Conservation (phyloP, 1,140 invertebrate genomes). For the Drosophila virilis region DNA sequence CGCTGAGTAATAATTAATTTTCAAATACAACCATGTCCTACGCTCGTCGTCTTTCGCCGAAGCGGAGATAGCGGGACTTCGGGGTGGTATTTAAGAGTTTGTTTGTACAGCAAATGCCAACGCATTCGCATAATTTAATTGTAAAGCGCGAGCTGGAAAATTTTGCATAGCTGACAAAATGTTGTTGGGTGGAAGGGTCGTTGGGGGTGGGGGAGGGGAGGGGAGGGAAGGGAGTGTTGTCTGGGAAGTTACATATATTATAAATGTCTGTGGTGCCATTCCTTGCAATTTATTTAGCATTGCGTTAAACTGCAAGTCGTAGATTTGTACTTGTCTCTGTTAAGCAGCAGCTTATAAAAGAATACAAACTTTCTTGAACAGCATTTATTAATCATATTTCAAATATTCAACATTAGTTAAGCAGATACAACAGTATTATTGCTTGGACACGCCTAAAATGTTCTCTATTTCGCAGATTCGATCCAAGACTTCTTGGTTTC, state of each 20-base stretch:
- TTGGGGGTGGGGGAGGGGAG: neutral
- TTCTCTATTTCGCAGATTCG: conserved; percentile 70
- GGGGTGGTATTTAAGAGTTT: conserved; percentile 9
- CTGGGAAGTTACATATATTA: conserved; percentile 3
- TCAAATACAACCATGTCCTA: conserved; percentile 9
- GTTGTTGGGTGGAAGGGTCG: neutral
- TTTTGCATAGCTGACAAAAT: conserved; percentile 56
- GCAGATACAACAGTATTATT: neutral
- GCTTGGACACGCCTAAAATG: conserved; percentile 53
- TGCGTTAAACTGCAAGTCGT: conserved; percentile 33
- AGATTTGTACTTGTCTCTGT: conserved; percentile 38
- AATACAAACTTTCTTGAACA: neutral
- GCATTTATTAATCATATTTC: neutral
- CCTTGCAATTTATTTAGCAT: conserved; percentile 44
- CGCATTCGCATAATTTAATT: conserved; percentile 33
- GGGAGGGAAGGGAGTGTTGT: too few species aligned
- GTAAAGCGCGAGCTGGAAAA: conserved; percentile 48
- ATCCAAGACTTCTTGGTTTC: conserved; percentile 65
- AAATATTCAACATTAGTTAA: neutral
- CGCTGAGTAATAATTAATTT: conserved; percentile 42
- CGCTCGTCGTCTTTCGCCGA: neutral
- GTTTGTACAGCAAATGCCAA: conserved; percentile 26
- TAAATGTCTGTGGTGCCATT: conserved; percentile 8
- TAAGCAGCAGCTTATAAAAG: neutral
- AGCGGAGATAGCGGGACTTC: neutral